phyloP scores from a whole-genome alignment of 2,113 vertebrate species.

The mouse (Mus musculus) region GRCm39 chr9:117734501-117735000 shows the following conservation, averaged over 20 bases:
- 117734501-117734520: constrained; percentile 57
- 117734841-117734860: constrained; percentile 6
- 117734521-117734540: constrained; percentile 37
- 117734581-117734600: constrained; percentile 81
- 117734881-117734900: not conserved
- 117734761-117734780: constrained; percentile 41
- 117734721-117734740: constrained; percentile 67
- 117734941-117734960: not conserved
- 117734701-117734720: constrained; percentile 51
- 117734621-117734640: constrained; percentile 76
- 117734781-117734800: not conserved
- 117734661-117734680: constrained; percentile 69
- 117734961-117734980: not conserved
- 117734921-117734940: not conserved
- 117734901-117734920: constrained; percentile 20
- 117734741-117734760: constrained; percentile 13
- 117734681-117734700: constrained; percentile 2
- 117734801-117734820: not conserved
- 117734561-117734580: constrained; percentile 63
- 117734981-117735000: not conserved
- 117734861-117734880: not conserved
- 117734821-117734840: constrained; percentile 14
- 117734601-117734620: constrained; percentile 79
- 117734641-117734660: constrained; percentile 68
- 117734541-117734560: constrained; percentile 66